A percentile compares a stretch with the other conserved stretches of the same genome.
These are phyloP conservation scores for Psilanteris sp. DNA, from an alignment of 1,140 invertebrate species.

Conservation along the genomic window DNA sequence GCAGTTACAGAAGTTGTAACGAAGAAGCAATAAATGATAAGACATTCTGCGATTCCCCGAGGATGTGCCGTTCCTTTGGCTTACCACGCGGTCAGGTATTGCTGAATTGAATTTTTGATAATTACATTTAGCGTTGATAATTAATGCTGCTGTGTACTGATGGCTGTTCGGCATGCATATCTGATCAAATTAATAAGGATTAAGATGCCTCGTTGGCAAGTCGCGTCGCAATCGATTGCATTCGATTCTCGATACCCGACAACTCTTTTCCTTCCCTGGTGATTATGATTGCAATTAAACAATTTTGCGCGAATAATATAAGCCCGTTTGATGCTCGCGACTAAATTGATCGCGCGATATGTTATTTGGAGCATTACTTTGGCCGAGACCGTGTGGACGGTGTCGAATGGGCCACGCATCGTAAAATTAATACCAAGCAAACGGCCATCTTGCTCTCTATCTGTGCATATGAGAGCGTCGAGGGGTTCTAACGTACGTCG, in stretches of 20 bases:
- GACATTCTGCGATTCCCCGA: slow-evolving; percentile 32
- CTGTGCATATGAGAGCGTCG: slow-evolving; percentile 61
- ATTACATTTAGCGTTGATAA: slow-evolving; percentile 58
- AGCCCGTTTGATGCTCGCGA: too few relatives aligned
- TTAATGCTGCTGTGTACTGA: slow-evolving; percentile 51
- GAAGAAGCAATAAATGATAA: slow-evolving; percentile 60
- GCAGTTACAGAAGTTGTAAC: slow-evolving; percentile 26
- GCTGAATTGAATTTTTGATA: slow-evolving; percentile 60
- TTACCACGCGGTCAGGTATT: slow-evolving; percentile 59
- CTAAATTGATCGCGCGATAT: slow-evolving; percentile 3
- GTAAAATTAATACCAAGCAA: slow-evolving; percentile 75
- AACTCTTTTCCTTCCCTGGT: slow-evolving; percentile 1
- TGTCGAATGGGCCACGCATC: slow-evolving; percentile 67
- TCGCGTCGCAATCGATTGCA: slow-evolving; percentile 22
- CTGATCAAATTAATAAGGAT: slow-evolving; percentile 55
- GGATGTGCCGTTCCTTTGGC: slow-evolving; percentile 22
- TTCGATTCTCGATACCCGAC: slow-evolving; percentile 19
- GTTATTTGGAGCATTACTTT: slow-evolving; percentile 10
- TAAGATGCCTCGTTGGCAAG: slow-evolving; percentile 7
- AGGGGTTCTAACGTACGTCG: slow-evolving; percentile 67
- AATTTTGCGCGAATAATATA: slow-evolving; percentile 1
- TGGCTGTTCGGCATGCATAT: slow-evolving; percentile 42
- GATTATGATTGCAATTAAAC: slow-evolving; percentile 7
- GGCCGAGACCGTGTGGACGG: slow-evolving; percentile 2
- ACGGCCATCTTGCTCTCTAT: slow-evolving; percentile 73